Conservation (phyloP, 2,888 invertebrate genomes). For the Lasioglossum malachurum region DNA sequence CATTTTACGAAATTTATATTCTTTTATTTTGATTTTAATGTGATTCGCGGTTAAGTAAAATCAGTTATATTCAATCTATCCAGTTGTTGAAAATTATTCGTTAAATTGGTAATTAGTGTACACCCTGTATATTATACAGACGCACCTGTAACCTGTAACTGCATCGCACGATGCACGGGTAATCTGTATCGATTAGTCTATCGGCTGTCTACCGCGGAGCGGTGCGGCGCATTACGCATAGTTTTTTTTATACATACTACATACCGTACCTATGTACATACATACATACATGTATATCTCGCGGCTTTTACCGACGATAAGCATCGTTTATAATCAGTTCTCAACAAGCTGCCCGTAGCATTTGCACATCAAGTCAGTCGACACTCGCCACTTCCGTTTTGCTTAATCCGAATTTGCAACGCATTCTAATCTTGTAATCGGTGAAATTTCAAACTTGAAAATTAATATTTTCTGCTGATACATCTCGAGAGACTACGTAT, state of each 20-base stretch:
- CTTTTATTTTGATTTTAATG: neutral
- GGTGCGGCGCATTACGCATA: too few species aligned
- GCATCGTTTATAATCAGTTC: neutral
- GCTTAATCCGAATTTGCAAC: neutral
- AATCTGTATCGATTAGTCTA: slow-evolving; percentile 32
- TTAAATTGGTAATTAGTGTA: neutral
- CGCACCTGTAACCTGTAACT: slow-evolving; percentile 1
- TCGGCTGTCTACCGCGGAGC: neutral
- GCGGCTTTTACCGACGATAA: neutral
- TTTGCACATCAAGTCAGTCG: neutral
- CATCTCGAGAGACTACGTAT: too few species aligned
- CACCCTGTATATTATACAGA: neutral
- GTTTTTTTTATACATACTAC: neutral
- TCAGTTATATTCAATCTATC: neutral
- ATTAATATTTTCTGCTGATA: too few species aligned
- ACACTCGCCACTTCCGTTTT: neutral
- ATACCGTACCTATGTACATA: neutral
- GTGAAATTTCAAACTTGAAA: too few species aligned
- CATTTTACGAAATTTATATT: too few species aligned
- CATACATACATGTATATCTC: too few species aligned
- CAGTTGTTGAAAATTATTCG: too few species aligned
- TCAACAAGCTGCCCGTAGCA: neutral
- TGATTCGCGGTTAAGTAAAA: neutral
- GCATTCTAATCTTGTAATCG: neutral
- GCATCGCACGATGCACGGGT: neutral